Percentiles rank a stretch among this genome's conserved stretches.
Conservation (phyloP, 2,113 vertebrate species). For the Formicarius rufipectus region DNA sequence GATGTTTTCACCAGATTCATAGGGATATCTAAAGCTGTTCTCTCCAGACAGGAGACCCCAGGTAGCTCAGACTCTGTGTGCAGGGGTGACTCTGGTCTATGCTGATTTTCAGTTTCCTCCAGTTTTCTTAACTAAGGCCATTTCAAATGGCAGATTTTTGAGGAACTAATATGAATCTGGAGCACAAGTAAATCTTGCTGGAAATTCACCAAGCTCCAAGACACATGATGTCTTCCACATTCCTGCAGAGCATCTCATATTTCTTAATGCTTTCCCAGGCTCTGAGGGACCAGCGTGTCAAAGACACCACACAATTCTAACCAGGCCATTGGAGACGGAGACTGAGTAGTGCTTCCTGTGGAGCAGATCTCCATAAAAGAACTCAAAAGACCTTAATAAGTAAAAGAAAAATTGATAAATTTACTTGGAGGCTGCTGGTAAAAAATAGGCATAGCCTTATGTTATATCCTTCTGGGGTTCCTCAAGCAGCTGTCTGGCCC, state of each 20-base stretch:
- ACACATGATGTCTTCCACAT: background rate
- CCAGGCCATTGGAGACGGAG: background rate
- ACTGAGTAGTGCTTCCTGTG: background rate
- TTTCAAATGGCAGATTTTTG: background rate
- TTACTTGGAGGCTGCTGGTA: background rate
- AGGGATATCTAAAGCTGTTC: background rate
- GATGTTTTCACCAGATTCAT: background rate
- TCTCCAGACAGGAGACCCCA: background rate
- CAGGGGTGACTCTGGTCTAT: background rate
- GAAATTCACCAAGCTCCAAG: background rate
- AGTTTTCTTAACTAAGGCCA: background rate
- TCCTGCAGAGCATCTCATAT: conserved; percentile 13
- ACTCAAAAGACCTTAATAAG: background rate
- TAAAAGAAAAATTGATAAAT: background rate
- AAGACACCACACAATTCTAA: fast-evolving
- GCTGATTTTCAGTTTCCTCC: background rate
- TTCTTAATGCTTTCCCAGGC: conserved; percentile 13
- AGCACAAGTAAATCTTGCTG: background rate
- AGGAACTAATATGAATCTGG: background rate
- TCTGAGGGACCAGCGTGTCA: background rate
- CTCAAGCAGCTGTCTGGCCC: background rate
- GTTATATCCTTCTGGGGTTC: background rate
- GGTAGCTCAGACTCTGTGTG: background rate
- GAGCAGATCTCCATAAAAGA: background rate
- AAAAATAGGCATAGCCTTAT: background rate